These are phyloP conservation scores for Hoplodrina ambigua DNA, from an alignment of 2,888 invertebrate genomes.

Conservation along the genomic window DNA sequence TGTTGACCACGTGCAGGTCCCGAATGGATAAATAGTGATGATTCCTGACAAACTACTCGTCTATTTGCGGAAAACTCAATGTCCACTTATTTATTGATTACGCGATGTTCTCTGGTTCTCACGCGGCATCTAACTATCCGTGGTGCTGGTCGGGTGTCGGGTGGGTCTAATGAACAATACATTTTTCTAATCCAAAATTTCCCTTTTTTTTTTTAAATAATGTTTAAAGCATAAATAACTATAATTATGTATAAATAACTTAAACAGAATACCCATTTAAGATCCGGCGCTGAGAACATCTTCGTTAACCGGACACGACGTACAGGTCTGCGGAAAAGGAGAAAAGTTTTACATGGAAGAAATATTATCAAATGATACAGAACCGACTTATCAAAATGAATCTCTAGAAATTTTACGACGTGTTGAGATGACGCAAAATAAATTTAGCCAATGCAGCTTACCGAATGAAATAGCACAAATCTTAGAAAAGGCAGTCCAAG, in stretches of 20 bases:
- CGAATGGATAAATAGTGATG: no score
- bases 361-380: not conserved
- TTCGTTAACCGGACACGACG: not conserved
- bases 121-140: no score
- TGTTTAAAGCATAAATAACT: not conserved
- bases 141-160: no score
- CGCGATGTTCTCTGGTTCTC: no score
- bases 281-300: constrained; percentile 1
- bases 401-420: not conserved
- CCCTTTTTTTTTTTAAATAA: no score
- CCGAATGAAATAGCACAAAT: not conserved
- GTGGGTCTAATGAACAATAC: no score
- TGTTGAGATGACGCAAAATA: not conserved
- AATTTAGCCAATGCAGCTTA: not conserved
- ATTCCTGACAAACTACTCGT: no score
- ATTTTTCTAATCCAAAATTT: no score
- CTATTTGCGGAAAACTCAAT: no score
- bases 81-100: no score
- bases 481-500: not conserved
- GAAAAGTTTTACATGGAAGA: not conserved
- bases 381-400: not conserved
- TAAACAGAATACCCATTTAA: constrained; percentile 1
- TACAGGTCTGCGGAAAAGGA: not conserved
- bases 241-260: not conserved
- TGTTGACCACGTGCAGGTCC: no score